Base-by-base conservation (phyloP, 2,797 vertebrate species). In the Octomys mimax region DNA sequence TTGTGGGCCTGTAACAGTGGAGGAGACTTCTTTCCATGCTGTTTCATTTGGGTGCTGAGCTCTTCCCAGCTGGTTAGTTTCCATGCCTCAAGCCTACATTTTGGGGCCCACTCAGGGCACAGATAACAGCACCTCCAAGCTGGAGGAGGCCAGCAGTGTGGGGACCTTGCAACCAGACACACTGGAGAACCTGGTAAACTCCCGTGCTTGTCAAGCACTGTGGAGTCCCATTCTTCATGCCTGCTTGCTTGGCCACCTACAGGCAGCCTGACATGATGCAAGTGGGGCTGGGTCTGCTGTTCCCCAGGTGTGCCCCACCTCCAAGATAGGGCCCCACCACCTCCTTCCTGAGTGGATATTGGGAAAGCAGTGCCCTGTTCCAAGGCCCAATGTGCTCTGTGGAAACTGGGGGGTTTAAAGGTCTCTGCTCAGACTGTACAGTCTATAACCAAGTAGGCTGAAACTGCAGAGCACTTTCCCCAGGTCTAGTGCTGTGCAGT, bases 231-330 rank as follows among this genome's bases (percentile, higher is more conserved):
- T 99, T 99, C 80, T 99, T 99, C 5, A 99, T 99, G 98, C 99
- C 99, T 98, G 99, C 99, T 98, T 99, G 99, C 98, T 98, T 99
- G 95, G 99, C 99, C 98, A 99, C 99, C 0, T 99, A 99, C 98
- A 98, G 99, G 39, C 99, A 99, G 59, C 99, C 99, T 0, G 98
- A 6, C 46, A 49, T 10, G 6, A 6, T 49, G 92, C 99, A 98
- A 97, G 99, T 99, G 98, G 98, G 99, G 97, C 99, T 99, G 97
- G 99, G 99, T 83, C 99, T 99, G 78, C 99, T 99, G 97, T 99
- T 99, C 70, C 99, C 99, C 99, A 99, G 54, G 99, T 99, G 94
- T 96, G 57, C 19, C 26, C 21, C 52, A 16, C 11, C 4, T 87
- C 24, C 49, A 36, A 62, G 52, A 0, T 33, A 54, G 64, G 39